phyloP scores from a whole-genome alignment of 2,888 invertebrate species.

The Leucophora obtusa region DNA sequence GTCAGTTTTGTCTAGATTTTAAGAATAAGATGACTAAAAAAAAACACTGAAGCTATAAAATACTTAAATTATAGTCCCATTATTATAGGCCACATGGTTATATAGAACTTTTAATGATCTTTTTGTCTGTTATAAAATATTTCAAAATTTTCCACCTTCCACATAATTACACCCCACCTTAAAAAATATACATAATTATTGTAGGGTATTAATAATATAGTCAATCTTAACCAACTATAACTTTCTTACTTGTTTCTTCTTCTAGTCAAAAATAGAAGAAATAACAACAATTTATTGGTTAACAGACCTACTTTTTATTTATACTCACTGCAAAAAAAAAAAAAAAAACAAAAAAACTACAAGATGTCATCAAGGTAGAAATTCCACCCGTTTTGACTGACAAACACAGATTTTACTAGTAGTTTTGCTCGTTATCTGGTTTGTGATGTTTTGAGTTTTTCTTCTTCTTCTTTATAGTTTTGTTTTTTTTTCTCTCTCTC shows the following conservation, averaged over 20 bases:
- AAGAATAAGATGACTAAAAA: too few species aligned
- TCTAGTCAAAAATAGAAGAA: slow-evolving; percentile 41
- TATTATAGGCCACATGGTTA: too few species aligned
- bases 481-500: slow-evolving; percentile 32
- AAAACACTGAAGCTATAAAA: too few species aligned
- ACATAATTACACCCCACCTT: background rate
- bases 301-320: slow-evolving; percentile 63
- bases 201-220: slow-evolving; percentile 34
- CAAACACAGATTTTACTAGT: slow-evolving; percentile 54
- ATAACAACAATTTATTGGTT: slow-evolving; percentile 56
- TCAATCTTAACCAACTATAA: slow-evolving; percentile 30
- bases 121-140: too few species aligned
- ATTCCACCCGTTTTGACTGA: slow-evolving; percentile 61
- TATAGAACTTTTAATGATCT: too few species aligned
- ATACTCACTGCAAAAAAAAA: slow-evolving; percentile 22
- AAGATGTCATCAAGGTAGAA: slow-evolving; percentile 60
- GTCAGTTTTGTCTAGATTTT: background rate
- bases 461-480: slow-evolving; percentile 14
- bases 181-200: background rate
- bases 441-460: slow-evolving; percentile 43
- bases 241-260: slow-evolving; percentile 57
- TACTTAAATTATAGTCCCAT: too few species aligned
- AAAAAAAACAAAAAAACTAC: slow-evolving; percentile 40
- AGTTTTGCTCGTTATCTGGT: slow-evolving; percentile 59
- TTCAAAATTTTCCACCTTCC: background rate